phyloP scores from a whole-genome alignment of 1,140 invertebrate species.

The Camponotus vicinus region DNA sequence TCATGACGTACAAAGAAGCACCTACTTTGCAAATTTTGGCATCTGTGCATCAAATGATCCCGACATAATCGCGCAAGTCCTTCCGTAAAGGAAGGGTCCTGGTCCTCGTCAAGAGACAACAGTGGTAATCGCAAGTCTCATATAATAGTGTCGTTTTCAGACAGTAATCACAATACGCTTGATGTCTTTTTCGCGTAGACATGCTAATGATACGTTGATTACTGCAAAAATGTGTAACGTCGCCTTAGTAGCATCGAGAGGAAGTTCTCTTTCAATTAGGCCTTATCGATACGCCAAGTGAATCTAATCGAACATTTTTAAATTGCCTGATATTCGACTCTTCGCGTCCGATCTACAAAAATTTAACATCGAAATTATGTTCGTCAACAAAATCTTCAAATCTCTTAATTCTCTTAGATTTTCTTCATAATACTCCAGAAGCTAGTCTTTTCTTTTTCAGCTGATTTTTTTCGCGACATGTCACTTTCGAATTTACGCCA shows the following conservation, averaged over 20 bases:
- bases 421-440: background rate
- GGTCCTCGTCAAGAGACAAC: constrained; percentile 72
- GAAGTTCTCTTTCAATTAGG: constrained; percentile 60
- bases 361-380: constrained; percentile 45
- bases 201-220: constrained; percentile 51
- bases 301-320: constrained; percentile 58
- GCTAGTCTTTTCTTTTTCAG: background rate
- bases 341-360: constrained; percentile 18
- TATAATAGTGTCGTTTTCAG: constrained; percentile 62
- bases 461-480: background rate
- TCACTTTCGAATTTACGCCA: background rate
- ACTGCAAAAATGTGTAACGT: constrained; percentile 45
- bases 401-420: background rate
- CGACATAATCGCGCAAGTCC: constrained; percentile 54
- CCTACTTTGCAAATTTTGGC: constrained; percentile 10
- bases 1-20: background rate
- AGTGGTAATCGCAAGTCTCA: constrained; percentile 53
- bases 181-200: constrained; percentile 66
- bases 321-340: constrained; percentile 49
- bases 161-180: constrained; percentile 78
- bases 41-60: constrained; percentile 54
- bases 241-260: constrained; percentile 45
- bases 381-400: constrained; percentile 14
- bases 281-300: constrained; percentile 63
- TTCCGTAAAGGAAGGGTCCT: constrained; percentile 43